A percentile compares a stretch with the other conserved stretches of the same genome.
Evolutionary conservation across 2,113 vertebrate species (phyloP).

Genomic region (Nyctereutes procyonoides): DNA sequence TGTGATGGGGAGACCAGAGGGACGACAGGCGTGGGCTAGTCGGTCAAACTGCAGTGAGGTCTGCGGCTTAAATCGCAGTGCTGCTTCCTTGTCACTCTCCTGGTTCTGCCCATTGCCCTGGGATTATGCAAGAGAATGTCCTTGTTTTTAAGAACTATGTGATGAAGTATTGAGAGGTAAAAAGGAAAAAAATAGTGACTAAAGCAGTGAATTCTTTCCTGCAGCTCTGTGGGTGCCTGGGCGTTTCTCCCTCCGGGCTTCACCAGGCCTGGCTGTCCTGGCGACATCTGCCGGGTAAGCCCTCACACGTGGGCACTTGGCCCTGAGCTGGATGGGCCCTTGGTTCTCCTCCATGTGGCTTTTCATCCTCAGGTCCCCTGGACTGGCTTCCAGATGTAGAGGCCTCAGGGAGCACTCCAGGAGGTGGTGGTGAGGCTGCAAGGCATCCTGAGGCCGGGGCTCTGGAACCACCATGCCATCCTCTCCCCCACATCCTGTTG

Average conservation of each 20-base stretch:
- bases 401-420: background rate
- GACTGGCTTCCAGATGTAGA: fast-evolving
- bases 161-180: background rate
- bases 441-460: background rate
- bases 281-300: fast-evolving
- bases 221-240: too few species aligned
- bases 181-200: background rate
- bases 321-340: background rate
- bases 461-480: fast-evolving
- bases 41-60: background rate
- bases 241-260: background rate
- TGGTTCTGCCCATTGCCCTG: background rate
- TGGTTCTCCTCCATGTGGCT: background rate
- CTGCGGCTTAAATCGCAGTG: background rate
- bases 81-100: background rate
- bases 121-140: background rate
- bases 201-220: background rate
- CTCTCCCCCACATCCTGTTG: background rate
- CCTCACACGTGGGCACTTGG: background rate
- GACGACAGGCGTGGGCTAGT: too few species aligned
- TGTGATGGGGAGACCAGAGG: background rate
- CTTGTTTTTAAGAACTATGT: background rate
- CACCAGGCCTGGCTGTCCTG: background rate
- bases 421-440: background rate
- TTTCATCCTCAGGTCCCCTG: background rate